These are phyloP conservation scores for Stichodactyla helianthus DNA, from an alignment of 64 coral and sea anemone species.

Conservation along the genomic window DNA sequence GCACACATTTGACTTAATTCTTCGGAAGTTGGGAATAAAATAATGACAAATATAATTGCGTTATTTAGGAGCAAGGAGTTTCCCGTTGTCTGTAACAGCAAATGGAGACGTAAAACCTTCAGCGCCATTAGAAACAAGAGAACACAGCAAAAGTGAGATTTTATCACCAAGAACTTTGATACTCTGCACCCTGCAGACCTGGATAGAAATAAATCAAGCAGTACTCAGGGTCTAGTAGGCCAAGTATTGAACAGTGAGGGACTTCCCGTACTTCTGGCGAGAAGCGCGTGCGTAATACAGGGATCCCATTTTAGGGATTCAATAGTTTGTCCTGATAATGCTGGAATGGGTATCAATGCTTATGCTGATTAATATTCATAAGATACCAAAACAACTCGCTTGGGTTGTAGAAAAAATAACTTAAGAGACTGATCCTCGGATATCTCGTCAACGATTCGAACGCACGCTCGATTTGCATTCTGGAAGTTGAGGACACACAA, in stretches of 20 bases:
- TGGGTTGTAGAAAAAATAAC: too few species aligned
- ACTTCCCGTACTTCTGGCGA: constrained; percentile 22
- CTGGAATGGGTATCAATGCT: too few species aligned
- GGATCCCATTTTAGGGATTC: too few species aligned
- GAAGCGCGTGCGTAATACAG: constrained; percentile 22
- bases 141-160: constrained; percentile 31
- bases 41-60: neutral
- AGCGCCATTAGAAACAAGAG: constrained; percentile 9
- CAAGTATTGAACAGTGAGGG: constrained; percentile 26
- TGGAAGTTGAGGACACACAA: too few species aligned
- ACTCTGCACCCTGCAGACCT: neutral
- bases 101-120: constrained; percentile 8
- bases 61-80: constrained; percentile 15
- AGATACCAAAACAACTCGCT: too few species aligned
- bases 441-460: too few species aligned
- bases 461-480: too few species aligned
- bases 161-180: constrained; percentile 1
- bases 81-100: constrained; percentile 13
- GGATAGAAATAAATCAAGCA: constrained; percentile 49
- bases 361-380: too few species aligned
- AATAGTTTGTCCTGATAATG: constrained; percentile 71
- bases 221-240: constrained; percentile 40
- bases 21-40: neutral
- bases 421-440: too few species aligned
- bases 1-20: too few species aligned